Conservation (phyloP, 2,113 vertebrate species). For the Marmota flaviventris region DNA sequence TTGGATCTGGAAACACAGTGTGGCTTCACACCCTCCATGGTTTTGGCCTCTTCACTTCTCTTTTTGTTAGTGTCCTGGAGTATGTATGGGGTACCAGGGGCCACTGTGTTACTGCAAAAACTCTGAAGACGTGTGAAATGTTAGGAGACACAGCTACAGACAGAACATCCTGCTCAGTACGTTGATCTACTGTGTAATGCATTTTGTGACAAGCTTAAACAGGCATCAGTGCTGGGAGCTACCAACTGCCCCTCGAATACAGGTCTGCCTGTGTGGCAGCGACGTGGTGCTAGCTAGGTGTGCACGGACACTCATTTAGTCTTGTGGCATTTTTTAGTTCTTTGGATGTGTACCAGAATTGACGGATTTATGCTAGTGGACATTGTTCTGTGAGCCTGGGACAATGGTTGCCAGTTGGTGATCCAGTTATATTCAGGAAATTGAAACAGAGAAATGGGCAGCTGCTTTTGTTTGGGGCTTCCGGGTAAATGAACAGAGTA, state of each 20-base stretch:
- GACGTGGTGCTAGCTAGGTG: not conserved
- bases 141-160: not conserved
- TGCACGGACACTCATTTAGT: not conserved
- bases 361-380: slow-evolving; percentile 54
- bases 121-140: slow-evolving; percentile 10
- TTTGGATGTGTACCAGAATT: slow-evolving; percentile 21
- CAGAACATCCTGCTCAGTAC: not conserved
- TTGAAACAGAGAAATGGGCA: slow-evolving; percentile 70
- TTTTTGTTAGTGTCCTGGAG: not conserved
- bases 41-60: not conserved
- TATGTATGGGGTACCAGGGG: not conserved
- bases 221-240: not conserved
- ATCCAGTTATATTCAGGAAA: slow-evolving; percentile 79
- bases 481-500: slow-evolving; percentile 63
- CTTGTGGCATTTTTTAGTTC: not conserved
- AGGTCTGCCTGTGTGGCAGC: not conserved
- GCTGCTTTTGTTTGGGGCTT: slow-evolving; percentile 75
- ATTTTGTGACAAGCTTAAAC: not conserved
- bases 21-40: not conserved
- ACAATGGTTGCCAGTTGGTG: slow-evolving; percentile 64
- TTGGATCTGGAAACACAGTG: not conserved
- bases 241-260: not conserved
- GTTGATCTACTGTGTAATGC: not conserved
- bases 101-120: not conserved
- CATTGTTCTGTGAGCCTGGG: slow-evolving; percentile 49